These are phyloP conservation scores for Epinotia bilunana DNA, from an alignment of 2,888 invertebrate species.

Conservation along the genomic window DNA sequence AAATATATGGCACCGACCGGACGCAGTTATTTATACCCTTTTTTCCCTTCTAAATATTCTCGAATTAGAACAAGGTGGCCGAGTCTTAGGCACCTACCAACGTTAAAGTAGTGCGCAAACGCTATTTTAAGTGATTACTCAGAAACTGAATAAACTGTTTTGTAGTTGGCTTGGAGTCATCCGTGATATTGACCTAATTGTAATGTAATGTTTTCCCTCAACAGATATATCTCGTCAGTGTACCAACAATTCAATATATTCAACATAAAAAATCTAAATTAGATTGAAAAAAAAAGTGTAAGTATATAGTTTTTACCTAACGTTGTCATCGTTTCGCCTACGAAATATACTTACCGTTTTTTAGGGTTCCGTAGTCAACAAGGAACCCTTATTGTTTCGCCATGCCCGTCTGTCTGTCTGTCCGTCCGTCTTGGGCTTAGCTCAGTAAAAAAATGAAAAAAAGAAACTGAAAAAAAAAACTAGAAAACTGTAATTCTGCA, in stretches of 20 bases:
- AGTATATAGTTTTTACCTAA: no score
- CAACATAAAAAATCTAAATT: background rate
- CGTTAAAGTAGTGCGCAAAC: slow-evolving; percentile 16
- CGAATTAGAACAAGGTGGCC: background rate
- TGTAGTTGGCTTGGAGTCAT: slow-evolving; percentile 2
- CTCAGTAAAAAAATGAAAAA: no score
- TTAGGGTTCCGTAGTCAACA: no score
- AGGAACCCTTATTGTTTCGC: no score
- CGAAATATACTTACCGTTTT: no score
- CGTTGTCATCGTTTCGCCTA: no score
- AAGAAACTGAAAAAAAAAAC: no score
- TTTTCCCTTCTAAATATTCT: slow-evolving; percentile 21
- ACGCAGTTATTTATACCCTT: background rate
- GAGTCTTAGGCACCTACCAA: background rate
- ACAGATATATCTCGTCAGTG: no score
- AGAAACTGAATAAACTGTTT: slow-evolving; percentile 12
- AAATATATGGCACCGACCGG: background rate
- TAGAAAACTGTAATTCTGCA: no score
- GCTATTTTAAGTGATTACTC: slow-evolving; percentile 16
- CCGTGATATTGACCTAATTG: slow-evolving; percentile 13
- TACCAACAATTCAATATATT: background rate
- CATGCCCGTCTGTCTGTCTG: no score
- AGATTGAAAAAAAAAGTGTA: background rate
- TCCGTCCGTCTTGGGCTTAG: no score
- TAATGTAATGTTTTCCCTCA: background rate